A percentile compares a stretch with the other conserved stretches of the same genome.
phyloP scores from a whole-genome alignment of 2,113 vertebrate species.

The Malurus alboscapulatus region DNA sequence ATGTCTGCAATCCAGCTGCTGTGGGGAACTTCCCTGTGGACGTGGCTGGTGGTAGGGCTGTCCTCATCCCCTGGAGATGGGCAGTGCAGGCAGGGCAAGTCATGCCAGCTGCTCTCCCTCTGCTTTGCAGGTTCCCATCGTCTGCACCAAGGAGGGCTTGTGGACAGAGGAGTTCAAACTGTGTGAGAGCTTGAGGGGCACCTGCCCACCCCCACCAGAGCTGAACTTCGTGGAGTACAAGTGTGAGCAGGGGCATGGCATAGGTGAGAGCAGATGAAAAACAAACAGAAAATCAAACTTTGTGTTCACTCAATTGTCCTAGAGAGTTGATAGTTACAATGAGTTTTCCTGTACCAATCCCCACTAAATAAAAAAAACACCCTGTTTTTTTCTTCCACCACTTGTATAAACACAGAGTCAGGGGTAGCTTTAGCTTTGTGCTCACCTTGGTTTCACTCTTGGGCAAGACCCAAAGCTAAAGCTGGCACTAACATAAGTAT shows the following conservation, averaged over 20 bases:
- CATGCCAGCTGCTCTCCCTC: not conserved
- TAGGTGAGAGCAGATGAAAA: conserved; percentile 75
- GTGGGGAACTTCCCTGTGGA: not conserved
- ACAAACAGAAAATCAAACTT: not conserved
- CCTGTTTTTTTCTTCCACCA: not conserved
- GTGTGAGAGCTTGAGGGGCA: conserved; percentile 83
- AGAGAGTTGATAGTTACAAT: not conserved
- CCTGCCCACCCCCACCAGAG: conserved; percentile 76
- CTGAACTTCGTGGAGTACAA: conserved; percentile 86
- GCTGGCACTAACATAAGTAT: not conserved
- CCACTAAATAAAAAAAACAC: not conserved
- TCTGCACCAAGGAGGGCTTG: conserved; percentile 86
- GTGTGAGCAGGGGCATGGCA: conserved; percentile 82
- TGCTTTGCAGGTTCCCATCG: conserved; percentile 76
- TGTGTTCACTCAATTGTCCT: not conserved
- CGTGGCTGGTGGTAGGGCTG: not conserved
- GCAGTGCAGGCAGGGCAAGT: not conserved
- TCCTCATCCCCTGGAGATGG: accelerated
- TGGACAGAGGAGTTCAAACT: conserved; percentile 89
- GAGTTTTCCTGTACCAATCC: not conserved
- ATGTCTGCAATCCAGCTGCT: not conserved
- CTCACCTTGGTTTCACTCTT: not conserved
- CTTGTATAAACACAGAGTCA: not conserved
- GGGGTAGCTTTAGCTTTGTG: not conserved
- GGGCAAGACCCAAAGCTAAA: not conserved